Percentiles rank a stretch among this genome's conserved stretches.
Conservation (phyloP, 2,113 vertebrate genomes). For the Sorex fumeus region DNA sequence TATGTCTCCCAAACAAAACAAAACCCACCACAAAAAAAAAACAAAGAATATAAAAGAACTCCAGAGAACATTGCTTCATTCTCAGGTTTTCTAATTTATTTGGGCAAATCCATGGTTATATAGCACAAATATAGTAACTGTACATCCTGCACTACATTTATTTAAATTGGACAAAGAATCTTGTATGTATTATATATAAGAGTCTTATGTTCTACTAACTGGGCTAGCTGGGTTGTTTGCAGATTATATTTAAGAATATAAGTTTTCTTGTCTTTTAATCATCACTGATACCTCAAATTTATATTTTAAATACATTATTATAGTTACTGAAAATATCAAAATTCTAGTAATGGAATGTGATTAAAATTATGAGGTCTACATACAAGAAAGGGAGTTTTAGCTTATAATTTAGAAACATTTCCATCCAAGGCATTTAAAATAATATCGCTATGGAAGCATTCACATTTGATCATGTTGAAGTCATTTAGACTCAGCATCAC, state of each 20-base stretch:
- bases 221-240: too few relatives aligned
- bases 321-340: slow-evolving; percentile 26
- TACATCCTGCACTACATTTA: not conserved
- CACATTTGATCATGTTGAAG: not conserved
- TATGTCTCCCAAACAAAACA: too few relatives aligned
- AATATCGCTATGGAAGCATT: not conserved
- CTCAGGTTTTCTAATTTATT: not conserved
- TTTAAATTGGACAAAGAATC: not conserved
- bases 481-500: not conserved
- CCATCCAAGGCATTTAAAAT: slow-evolving; percentile 11
- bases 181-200: not conserved
- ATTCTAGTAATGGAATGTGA: not conserved
- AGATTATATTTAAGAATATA: too few relatives aligned
- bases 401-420: slow-evolving; percentile 15
- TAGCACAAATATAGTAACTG: not conserved
- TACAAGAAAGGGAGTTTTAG: not conserved
- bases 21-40: too few relatives aligned
- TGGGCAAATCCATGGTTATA: not conserved
- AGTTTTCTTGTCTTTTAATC: not conserved
- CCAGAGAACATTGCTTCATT: not conserved
- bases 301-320: not conserved
- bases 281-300: not conserved
- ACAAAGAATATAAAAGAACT: too few relatives aligned
- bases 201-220: not conserved
- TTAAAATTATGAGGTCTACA: not conserved